A percentile compares a stretch with the other conserved stretches of the same genome.
Evolutionary conservation across 2,113 vertebrate genomes (phyloP).

Genomic region (Gobiocypris rarus): DNA sequence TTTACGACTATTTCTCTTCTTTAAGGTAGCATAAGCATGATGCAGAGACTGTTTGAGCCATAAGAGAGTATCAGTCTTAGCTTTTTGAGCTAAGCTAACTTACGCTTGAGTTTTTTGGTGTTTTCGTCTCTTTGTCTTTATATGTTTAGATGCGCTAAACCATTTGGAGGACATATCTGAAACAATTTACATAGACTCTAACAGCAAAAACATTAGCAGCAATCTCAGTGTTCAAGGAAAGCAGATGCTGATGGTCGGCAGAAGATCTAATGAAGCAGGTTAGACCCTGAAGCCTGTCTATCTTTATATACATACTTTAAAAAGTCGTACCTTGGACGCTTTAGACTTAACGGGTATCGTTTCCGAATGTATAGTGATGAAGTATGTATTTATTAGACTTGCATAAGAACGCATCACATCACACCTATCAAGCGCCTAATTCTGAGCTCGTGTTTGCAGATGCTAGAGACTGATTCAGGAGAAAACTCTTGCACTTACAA

Average conservation of each 20-base stretch:
- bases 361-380: slow-evolving; percentile 35
- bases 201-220: slow-evolving; percentile 39
- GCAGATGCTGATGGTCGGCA: slow-evolving; percentile 13
- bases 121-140: background rate
- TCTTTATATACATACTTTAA: slow-evolving; percentile 34
- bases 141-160: background rate
- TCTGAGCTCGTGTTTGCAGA: slow-evolving; percentile 46
- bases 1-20: slow-evolving; percentile 11
- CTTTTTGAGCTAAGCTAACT: slow-evolving; percentile 22
- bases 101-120: background rate
- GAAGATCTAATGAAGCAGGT: slow-evolving; percentile 21
- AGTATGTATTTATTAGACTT: slow-evolving; percentile 58
- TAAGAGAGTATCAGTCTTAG: background rate
- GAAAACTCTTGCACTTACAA: slow-evolving; percentile 69
- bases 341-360: slow-evolving; percentile 62
- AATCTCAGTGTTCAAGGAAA: slow-evolving; percentile 26
- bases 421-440: slow-evolving; percentile 52
- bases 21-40: background rate
- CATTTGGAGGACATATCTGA: background rate
- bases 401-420: slow-evolving; percentile 64
- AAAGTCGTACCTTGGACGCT: slow-evolving; percentile 59
- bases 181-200: slow-evolving; percentile 32
- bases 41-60: background rate
- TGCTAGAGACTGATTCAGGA: slow-evolving; percentile 70
- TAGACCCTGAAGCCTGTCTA: slow-evolving; percentile 17